Conservation (phyloP, 2,113 vertebrate genomes). For the Epinephelus lanceolatus region DNA sequence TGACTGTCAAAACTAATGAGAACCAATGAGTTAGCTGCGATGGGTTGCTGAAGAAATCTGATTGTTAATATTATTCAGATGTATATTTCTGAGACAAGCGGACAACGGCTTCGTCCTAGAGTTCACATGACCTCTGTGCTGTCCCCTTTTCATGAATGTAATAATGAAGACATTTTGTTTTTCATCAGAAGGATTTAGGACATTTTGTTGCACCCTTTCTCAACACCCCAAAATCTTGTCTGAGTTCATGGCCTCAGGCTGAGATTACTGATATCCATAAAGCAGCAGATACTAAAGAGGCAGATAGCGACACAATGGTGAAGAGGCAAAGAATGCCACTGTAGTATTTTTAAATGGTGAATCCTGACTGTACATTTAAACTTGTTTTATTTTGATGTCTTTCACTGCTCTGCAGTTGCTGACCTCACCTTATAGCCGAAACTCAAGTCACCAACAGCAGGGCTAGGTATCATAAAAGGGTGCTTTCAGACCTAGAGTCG, state of each 20-base stretch:
- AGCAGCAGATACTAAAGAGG: background rate
- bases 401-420: slow-evolving; percentile 8
- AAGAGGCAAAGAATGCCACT: background rate
- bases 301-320: background rate
- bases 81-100: slow-evolving; percentile 12
- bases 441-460: background rate
- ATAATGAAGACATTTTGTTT: background rate
- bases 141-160: background rate
- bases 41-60: background rate
- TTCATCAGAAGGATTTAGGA: background rate
- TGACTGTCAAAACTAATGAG: slow-evolving; percentile 70
- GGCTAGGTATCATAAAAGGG: too few species aligned
- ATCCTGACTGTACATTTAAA: background rate
- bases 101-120: background rate
- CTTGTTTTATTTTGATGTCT: background rate
- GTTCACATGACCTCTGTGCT: background rate
- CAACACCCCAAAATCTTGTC: background rate
- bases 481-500: too few species aligned
- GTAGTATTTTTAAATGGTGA: background rate
- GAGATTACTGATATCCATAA: slow-evolving; percentile 1
- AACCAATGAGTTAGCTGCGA: slow-evolving; percentile 28
- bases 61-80: slow-evolving; percentile 48
- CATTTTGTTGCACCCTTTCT: background rate
- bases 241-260: background rate
- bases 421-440: background rate